Conservation (phyloP, 2,888 invertebrate species). For the Zootermopsis nevadensis region DNA sequence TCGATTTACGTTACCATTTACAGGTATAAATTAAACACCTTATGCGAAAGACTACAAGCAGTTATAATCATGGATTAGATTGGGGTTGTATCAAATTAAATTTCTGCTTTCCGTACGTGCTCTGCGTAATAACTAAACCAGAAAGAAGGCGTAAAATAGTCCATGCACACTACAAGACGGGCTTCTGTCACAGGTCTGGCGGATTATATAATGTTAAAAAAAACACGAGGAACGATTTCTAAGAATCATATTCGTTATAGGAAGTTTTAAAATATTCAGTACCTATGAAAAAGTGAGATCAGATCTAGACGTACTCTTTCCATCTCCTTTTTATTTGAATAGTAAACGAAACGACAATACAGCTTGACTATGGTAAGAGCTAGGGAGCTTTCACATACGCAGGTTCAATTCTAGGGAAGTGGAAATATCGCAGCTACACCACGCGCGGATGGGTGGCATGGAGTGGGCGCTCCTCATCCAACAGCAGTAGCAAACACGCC, state of each 20-base stretch:
- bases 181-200: background rate
- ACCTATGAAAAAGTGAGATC: constrained; percentile 28
- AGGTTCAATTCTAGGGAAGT: constrained; percentile 38
- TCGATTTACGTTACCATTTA: no score
- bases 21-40: no score
- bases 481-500: background rate
- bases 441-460: background rate
- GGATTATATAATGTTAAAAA: background rate
- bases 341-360: background rate
- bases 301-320: background rate
- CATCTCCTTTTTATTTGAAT: background rate
- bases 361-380: background rate
- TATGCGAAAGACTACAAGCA: no score
- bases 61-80: no score
- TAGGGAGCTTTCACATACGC: constrained; percentile 21
- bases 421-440: constrained; percentile 28
- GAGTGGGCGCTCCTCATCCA: background rate
- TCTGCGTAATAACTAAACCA: no score
- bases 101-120: no score
- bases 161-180: no score
- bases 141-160: no score
- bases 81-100: no score
- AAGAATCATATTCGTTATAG: constrained; percentile 41
- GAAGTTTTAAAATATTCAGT: constrained; percentile 49
- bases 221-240: background rate